These are phyloP conservation scores for Charanyca ferruginea DNA, from an alignment of 2,888 invertebrate species.

Conservation along the genomic window DNA sequence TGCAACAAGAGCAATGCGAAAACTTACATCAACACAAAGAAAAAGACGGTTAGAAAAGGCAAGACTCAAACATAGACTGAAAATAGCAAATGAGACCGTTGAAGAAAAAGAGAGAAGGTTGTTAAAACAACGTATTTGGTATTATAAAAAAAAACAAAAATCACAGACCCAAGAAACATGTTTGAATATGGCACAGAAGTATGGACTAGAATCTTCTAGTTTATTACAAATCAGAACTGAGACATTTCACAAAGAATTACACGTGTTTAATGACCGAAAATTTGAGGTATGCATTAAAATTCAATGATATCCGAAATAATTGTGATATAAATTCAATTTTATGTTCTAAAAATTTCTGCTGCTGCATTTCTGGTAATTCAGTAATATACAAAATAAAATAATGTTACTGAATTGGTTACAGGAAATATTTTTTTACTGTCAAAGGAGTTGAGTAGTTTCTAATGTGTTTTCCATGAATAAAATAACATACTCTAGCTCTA, in stretches of 20 bases:
- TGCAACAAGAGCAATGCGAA: constrained; percentile 28
- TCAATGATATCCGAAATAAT: not conserved
- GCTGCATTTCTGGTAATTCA: too few species aligned
- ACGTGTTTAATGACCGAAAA: not conserved
- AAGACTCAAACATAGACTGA: constrained; percentile 22
- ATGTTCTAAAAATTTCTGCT: not conserved
- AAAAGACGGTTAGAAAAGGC: constrained; percentile 37
- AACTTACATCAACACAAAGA: constrained; percentile 46
- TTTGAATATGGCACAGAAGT: not conserved
- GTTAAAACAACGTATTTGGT: not conserved
- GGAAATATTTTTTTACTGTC: too few species aligned
- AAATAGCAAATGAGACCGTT: constrained; percentile 30
- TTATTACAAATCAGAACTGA: constrained; percentile 28
- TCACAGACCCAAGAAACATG: not conserved
- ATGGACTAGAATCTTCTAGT: constrained; percentile 1
- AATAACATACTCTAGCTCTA: too few species aligned
- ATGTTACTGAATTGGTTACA: too few species aligned
- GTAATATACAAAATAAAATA: too few species aligned
- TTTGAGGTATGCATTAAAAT: constrained; percentile 30
- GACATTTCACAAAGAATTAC: constrained; percentile 6
- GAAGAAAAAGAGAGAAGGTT: constrained; percentile 32
- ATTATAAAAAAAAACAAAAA: not conserved
- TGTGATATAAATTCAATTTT: not conserved
- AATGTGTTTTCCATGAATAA: too few species aligned
- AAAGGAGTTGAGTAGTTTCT: too few species aligned